These are phyloP conservation scores for Cinclus mexicanus DNA, from an alignment of 2,113 vertebrate genomes.

Conservation along the genomic window DNA sequence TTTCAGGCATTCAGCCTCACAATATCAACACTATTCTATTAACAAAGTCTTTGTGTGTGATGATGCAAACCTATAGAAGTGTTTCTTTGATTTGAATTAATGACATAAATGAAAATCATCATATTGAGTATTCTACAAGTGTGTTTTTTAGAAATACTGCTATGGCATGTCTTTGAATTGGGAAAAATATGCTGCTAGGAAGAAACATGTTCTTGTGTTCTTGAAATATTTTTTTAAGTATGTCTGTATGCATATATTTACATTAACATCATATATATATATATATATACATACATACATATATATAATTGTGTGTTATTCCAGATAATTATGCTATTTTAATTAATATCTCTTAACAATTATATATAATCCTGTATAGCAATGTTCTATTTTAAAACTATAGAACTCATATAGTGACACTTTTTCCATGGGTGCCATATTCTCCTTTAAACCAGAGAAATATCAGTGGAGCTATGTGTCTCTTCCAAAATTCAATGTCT, in stretches of 20 bases:
- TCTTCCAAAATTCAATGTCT: not conserved
- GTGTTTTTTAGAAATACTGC: not conserved
- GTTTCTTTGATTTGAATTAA: not conserved
- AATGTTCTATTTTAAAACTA: not conserved
- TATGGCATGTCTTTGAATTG: not conserved
- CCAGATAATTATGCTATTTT: not conserved
- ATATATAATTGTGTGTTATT: not conserved
- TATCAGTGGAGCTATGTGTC: not conserved
- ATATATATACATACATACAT: not conserved
- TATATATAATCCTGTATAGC: not conserved
- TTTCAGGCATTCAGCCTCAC: not conserved
- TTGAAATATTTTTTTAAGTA: not conserved
- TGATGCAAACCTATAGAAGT: not conserved
- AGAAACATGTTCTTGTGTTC: not conserved
- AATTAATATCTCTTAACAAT: not conserved
- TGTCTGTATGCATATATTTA: not conserved
- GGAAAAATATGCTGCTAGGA: not conserved
- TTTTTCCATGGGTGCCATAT: not conserved
- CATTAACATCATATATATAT: not conserved
- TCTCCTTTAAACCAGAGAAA: not conserved
- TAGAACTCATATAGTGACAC: not conserved
- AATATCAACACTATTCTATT: not conserved
- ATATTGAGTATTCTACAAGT: not conserved
- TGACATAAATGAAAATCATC: not conserved
- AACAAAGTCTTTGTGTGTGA: not conserved